These are phyloP conservation scores for Argyresthia goedartella DNA, from an alignment of 2,888 invertebrate species.

Conservation along the genomic window DNA sequence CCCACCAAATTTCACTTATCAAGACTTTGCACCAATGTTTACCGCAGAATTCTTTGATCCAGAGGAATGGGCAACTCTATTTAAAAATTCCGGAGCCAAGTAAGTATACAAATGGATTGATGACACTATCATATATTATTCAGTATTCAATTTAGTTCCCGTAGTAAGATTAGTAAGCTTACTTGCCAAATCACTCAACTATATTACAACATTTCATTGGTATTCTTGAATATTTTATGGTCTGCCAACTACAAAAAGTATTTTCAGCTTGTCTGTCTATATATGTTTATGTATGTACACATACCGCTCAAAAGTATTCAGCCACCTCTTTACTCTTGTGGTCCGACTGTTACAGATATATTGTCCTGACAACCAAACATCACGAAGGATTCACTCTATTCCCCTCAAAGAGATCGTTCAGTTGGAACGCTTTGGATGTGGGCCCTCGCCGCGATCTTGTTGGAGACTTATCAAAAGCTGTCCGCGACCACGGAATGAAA, in stretches of 20 bases:
- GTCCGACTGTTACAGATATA: slow-evolving; percentile 65
- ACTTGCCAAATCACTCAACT: background rate
- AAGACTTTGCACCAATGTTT: slow-evolving; percentile 85
- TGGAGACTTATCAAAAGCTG: slow-evolving; percentile 76
- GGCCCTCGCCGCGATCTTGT: slow-evolving; percentile 79
- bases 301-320: no score
- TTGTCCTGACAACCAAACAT: slow-evolving; percentile 82
- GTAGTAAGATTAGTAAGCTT: background rate
- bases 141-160: no score
- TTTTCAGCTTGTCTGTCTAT: no score
- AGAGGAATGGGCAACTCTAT: slow-evolving; percentile 80
- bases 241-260: background rate
- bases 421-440: slow-evolving; percentile 80
- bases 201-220: no score
- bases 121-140: no score
- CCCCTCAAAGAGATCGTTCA: slow-evolving; percentile 78
- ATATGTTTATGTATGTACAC: no score
- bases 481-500: slow-evolving; percentile 53
- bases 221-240: background rate
- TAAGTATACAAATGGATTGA: no score
- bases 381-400: slow-evolving; percentile 82
- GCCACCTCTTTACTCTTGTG: no score
- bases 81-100: slow-evolving; percentile 84
- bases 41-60: slow-evolving; percentile 87
- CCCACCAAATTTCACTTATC: slow-evolving; percentile 82